Evolutionary conservation across 2,888 invertebrate species (phyloP).

Genomic region (Papilio demoleus): DNA sequence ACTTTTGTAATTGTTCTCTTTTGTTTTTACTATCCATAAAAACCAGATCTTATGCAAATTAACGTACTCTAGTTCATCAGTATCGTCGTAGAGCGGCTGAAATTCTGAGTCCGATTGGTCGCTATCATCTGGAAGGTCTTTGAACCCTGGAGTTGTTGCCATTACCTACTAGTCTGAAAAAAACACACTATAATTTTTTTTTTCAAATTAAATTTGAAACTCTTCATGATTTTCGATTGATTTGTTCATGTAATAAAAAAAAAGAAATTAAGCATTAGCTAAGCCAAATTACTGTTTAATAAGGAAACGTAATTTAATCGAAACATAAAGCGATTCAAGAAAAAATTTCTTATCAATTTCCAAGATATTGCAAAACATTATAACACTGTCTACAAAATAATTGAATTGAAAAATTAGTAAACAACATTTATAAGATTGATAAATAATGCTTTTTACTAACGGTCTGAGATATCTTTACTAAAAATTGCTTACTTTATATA

Average conservation of each 20-base stretch:
- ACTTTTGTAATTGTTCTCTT: too few species aligned
- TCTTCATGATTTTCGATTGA: too few species aligned
- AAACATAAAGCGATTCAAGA: neutral
- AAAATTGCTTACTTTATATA: too few species aligned
- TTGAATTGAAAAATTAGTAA: neutral
- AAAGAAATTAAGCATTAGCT: neutral
- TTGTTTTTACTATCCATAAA: neutral
- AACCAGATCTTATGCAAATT: neutral
- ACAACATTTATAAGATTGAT: neutral
- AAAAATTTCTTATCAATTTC: conserved; percentile 30
- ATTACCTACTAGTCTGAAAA: conserved; percentile 57
- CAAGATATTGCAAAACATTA: conserved; percentile 24
- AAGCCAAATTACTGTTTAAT: neutral
- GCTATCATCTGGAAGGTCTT: conserved; percentile 61
- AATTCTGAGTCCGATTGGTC: conserved; percentile 71
- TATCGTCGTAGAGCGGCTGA: conserved; percentile 69
- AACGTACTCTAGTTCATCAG: conserved; percentile 71
- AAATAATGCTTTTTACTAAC: neutral
- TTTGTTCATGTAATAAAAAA: too few species aligned
- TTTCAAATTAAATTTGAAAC: too few species aligned
- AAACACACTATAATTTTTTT: too few species aligned
- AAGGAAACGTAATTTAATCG: neutral
- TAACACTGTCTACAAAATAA: neutral
- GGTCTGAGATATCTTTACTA: too few species aligned
- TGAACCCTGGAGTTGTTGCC: conserved; percentile 63